A percentile compares a stretch with the other conserved stretches of the same genome.
These are phyloP conservation scores for Metalampra italica DNA, from an alignment of 2,888 invertebrate species.

Conservation along the genomic window DNA sequence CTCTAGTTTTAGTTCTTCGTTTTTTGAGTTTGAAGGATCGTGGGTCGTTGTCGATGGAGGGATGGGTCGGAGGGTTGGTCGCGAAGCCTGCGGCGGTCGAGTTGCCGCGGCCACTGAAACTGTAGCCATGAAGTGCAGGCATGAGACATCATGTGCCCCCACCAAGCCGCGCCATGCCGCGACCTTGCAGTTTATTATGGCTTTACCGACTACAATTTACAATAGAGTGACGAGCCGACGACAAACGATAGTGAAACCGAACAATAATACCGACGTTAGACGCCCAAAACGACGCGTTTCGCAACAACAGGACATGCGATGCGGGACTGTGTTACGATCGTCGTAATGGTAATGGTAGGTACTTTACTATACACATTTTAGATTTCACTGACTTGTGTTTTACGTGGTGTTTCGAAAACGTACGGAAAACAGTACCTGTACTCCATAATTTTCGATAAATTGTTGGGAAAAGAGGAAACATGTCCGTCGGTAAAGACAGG, in stretches of 20 bases:
- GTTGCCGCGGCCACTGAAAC: conserved; percentile 44
- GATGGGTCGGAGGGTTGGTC: neutral
- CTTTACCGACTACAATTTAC: conserved; percentile 73
- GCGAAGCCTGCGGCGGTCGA: conserved; percentile 1
- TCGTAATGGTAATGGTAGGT: conserved; percentile 37
- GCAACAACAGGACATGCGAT: conserved; percentile 50
- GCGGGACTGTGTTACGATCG: conserved; percentile 27
- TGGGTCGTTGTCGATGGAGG: conserved; percentile 9
- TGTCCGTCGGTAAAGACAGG: neutral
- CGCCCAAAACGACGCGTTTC: conserved; percentile 43
- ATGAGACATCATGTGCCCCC: conserved; percentile 55
- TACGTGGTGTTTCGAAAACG: conserved; percentile 31
- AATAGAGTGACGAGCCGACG: conserved; percentile 67
- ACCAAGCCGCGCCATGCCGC: conserved; percentile 41
- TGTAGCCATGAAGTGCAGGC: conserved; percentile 41
- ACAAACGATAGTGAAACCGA: conserved; percentile 66
- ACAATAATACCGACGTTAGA: conserved; percentile 53
- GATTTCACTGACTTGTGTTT: conserved; percentile 30
- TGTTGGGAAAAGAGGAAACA: conserved; percentile 27
- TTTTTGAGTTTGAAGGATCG: conserved; percentile 2
- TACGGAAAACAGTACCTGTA: conserved; percentile 18
- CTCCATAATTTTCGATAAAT: conserved; percentile 40
- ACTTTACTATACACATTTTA: conserved; percentile 21
- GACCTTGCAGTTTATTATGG: conserved; percentile 76
- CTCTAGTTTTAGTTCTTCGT: neutral